phyloP scores from a whole-genome alignment of 2,888 invertebrate genomes.

The Pseudococcus viburni region DNA sequence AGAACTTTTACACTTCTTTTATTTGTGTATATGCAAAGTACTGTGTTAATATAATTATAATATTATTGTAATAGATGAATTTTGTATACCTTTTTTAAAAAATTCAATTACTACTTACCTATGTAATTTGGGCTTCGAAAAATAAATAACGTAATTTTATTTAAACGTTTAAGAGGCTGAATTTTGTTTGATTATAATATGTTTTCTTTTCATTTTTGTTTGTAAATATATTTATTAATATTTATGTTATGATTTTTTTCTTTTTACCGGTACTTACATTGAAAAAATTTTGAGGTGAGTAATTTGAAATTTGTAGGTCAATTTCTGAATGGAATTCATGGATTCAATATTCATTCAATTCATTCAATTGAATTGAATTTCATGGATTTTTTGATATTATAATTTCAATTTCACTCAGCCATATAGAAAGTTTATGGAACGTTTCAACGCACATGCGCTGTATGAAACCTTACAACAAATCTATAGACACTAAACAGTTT shows the following conservation, averaged over 20 bases:
- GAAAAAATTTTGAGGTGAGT: too few relatives aligned
- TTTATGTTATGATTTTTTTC: not conserved
- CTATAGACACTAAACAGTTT: too few relatives aligned
- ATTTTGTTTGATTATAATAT: not conserved
- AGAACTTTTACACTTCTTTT: not conserved
- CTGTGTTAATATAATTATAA: not conserved
- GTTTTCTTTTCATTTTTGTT: not conserved
- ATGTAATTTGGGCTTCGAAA: not conserved
- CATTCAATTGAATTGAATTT: not conserved
- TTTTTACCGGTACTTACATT: not conserved
- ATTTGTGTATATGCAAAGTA: not conserved
- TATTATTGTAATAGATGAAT: not conserved
- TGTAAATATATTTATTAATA: constrained; percentile 11
- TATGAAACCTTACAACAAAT: too few relatives aligned
- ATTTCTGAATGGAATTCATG: too few relatives aligned
- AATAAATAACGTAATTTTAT: not conserved
- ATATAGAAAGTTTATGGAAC: not conserved
- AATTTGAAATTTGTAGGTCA: too few relatives aligned
- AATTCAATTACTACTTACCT: not conserved
- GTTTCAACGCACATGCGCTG: not conserved
- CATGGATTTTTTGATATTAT: not conserved
- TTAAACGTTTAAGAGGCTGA: not conserved
- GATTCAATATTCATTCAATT: not conserved
- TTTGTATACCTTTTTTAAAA: not conserved
- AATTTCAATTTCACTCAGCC: not conserved